Evolutionary conservation across 2,888 invertebrate genomes (phyloP).

Genomic region (Rhogogaster chlorosoma): DNA sequence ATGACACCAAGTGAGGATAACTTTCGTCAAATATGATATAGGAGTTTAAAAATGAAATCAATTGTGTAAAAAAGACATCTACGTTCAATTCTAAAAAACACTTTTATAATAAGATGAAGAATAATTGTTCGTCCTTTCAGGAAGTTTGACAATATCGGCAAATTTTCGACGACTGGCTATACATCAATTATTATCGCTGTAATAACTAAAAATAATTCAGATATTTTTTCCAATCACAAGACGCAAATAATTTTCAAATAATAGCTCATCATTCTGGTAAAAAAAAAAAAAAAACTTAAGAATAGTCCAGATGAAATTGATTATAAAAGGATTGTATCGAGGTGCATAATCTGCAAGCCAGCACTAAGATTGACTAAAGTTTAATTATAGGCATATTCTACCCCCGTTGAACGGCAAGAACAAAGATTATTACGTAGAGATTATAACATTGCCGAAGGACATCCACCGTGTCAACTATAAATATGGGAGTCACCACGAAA

Average conservation of each 20-base stretch:
- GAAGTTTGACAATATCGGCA: not conserved
- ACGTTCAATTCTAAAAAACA: not conserved
- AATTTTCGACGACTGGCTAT: not conserved
- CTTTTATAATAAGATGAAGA: not conserved
- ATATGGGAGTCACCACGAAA: not conserved
- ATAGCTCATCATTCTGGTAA: no score
- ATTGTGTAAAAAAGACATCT: not conserved
- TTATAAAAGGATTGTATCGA: not conserved
- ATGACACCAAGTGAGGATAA: no score
- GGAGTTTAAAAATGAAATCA: not conserved
- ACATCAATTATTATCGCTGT: not conserved
- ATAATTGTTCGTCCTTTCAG: not conserved
- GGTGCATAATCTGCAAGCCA: not conserved
- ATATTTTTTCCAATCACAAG: not conserved
- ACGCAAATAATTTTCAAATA: no score
- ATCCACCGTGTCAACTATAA: constrained; percentile 14
- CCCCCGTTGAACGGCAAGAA: not conserved
- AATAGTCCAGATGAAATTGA: not conserved
- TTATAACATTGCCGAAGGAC: constrained; percentile 5
- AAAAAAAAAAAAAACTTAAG: no score
- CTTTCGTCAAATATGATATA: no score
- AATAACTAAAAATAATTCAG: not conserved
- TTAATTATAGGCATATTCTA: constrained; percentile 1
- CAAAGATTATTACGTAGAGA: not conserved
- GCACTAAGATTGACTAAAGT: not conserved